Conservation (phyloP, 53 echinoderm and acorn worm genomes). For the Crossaster papposus region DNA sequence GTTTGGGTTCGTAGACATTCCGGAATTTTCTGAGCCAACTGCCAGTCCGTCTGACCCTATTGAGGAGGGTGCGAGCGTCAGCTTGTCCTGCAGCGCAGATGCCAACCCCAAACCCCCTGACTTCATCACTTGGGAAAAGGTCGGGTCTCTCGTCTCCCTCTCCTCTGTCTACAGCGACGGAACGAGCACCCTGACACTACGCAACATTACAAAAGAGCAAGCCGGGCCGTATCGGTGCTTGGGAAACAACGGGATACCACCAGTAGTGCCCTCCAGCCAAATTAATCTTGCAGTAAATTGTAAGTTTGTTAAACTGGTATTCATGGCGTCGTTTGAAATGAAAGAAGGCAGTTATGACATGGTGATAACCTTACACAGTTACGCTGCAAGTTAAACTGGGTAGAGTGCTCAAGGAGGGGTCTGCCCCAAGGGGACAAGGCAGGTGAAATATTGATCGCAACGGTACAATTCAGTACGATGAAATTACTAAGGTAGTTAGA, state of each 20-base stretch:
- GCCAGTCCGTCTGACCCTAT: background rate
- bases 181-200: slow-evolving; percentile 13
- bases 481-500: too few relatives aligned
- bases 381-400: too few relatives aligned
- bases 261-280: background rate
- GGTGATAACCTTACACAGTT: too few relatives aligned
- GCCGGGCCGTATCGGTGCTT: slow-evolving; percentile 23
- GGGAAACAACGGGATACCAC: slow-evolving; percentile 31
- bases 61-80: slow-evolving; percentile 40
- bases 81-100: slow-evolving; percentile 44
- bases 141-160: background rate
- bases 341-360: too few relatives aligned
- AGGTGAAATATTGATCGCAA: too few relatives aligned
- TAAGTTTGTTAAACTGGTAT: background rate
- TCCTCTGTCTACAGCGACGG: slow-evolving; percentile 10
- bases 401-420: too few relatives aligned
- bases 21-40: background rate
- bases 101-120: slow-evolving; percentile 43
- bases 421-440: too few relatives aligned
- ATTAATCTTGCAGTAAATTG: background rate
- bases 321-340: too few relatives aligned
- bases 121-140: slow-evolving; percentile 37
- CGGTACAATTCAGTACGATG: too few relatives aligned
- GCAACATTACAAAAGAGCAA: background rate
- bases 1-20: background rate